Base-by-base conservation (phyloP, 2,888 invertebrate genomes). In the Diaperis boleti region DNA sequence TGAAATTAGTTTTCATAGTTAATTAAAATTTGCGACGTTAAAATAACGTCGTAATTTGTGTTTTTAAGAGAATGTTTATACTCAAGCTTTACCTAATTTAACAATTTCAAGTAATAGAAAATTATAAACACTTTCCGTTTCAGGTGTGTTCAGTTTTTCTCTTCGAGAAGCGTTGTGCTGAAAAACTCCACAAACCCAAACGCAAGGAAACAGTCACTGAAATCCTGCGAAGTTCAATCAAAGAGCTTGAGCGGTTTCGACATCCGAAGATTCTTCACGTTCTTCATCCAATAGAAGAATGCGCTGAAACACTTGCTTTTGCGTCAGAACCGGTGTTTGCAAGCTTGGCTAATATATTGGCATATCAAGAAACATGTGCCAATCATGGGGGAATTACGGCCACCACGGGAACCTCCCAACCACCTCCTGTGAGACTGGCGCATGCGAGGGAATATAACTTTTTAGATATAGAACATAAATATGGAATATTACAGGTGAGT, bases 81-180 rank as follows among this genome's bases (percentile, higher is more conserved):
- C 17, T 13, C 7, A 10, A 29, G 18, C 17, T 17, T 49, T 54
- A 60, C 52, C 54, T 44, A 60, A 54, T 44, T 60, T 54, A 17
- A 54, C 54, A 35, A 60, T 3, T 26, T 29, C 17, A 44, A 57
- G n/a, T 8, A 26, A 26, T 1, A 3, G 26, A 26, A 3, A 26
- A 26, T 26, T 26, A 26, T 26, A 6, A 26, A 8, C 6, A 3
- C 11, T 33, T 33, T 13, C 68, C 69, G 66, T 81, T 83, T 5
- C 86, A 96, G 96, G 95, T 95, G 82, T 94, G 93, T 66, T 96
- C 96, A 0, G 90, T 97, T 67, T 96, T 96, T 83, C 85, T 96
- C 59, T 96, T 96, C 80, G 96, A 97, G 82, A 97, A 97, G 81
- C 89, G 92, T 68, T 89, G 91, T 57, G 95, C 94, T 0, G 96